Conservation (phyloP, 2,113 vertebrate species). For the Propithecus coquereli region DNA sequence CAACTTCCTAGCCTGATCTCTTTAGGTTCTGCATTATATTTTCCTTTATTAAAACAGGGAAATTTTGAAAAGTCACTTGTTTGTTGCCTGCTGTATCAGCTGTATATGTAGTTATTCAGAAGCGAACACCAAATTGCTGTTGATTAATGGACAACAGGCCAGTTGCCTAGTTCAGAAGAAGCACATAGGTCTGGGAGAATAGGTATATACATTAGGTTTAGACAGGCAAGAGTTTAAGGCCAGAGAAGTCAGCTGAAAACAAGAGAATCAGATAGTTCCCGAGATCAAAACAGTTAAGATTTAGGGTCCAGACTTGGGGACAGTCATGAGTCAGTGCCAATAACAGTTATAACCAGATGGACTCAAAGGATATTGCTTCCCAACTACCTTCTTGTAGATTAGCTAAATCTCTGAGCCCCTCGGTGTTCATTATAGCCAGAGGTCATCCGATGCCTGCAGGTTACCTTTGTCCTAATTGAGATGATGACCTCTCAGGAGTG, state of each 20-base stretch:
- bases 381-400: background rate
- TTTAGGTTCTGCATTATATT: background rate
- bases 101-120: background rate
- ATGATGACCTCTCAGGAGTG: background rate
- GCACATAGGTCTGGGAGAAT: background rate
- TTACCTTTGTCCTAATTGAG: background rate
- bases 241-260: background rate
- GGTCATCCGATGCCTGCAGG: background rate
- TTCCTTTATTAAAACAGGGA: background rate
- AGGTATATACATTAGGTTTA: background rate
- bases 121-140: background rate
- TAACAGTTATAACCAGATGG: background rate
- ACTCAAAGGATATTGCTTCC: background rate
- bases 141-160: background rate
- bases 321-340: background rate
- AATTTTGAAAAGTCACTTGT: background rate
- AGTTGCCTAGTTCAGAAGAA: background rate
- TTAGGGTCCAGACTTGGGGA: background rate
- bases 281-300: background rate
- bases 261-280: background rate
- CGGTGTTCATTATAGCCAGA: background rate
- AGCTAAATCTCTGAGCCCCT: background rate
- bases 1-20: background rate
- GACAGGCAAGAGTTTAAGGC: background rate
- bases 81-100: background rate